Percentiles rank a stretch among this genome's conserved stretches.
Evolutionary conservation across 2,113 vertebrate species (phyloP).

Genomic region (Vicugna pacos): DNA sequence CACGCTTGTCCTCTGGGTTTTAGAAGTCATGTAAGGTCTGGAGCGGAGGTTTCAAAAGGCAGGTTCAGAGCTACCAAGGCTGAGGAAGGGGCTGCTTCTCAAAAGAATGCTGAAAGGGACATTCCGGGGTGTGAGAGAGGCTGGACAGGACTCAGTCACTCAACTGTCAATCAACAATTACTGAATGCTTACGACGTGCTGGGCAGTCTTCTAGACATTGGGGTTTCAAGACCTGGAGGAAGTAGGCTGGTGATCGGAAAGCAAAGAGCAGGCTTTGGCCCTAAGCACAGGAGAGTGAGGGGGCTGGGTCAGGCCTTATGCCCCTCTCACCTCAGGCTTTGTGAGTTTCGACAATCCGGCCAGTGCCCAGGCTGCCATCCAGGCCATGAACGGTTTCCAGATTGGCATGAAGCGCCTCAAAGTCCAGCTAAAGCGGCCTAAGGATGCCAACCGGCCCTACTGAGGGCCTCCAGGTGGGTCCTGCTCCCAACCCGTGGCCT

Average conservation of each 20-base stretch:
- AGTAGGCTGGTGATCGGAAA: background rate
- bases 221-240: background rate
- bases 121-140: background rate
- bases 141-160: background rate
- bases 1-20: background rate
- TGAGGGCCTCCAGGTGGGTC: slow-evolving; percentile 87
- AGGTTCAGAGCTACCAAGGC: background rate
- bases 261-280: background rate
- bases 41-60: background rate
- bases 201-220: background rate
- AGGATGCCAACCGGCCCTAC: slow-evolving; percentile 95
- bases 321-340: slow-evolving; percentile 88
- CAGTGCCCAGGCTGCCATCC: slow-evolving; percentile 95
- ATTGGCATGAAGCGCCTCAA: slow-evolving; percentile 97
- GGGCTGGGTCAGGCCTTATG: background rate
- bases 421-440: slow-evolving; percentile 95
- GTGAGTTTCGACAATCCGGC: slow-evolving; percentile 97
- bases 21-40: background rate
- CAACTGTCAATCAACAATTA: background rate
- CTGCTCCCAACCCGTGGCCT: background rate
- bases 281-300: background rate
- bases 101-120: background rate
- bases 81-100: background rate
- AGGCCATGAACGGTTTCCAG: slow-evolving; percentile 97
- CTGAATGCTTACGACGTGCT: background rate